Conservation (phyloP, 2,888 invertebrate species). For the Melanchra persicariae region DNA sequence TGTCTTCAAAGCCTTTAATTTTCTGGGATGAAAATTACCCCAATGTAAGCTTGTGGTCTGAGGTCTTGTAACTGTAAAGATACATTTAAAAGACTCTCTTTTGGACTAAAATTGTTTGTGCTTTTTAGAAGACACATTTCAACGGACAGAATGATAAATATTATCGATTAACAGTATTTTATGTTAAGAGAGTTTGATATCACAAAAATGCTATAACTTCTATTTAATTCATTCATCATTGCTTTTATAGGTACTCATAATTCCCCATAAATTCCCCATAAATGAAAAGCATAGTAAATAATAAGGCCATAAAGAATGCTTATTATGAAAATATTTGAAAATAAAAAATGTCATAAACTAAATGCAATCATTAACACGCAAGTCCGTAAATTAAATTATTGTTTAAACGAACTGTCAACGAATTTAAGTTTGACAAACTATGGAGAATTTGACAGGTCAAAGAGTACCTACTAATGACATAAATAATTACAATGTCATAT, state of each 20-base stretch:
- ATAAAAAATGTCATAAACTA: constrained; percentile 49
- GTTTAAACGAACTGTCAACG: constrained; percentile 10
- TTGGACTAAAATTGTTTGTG: no score
- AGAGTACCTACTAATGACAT: constrained; percentile 5
- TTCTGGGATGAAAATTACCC: not conserved
- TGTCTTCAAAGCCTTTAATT: not conserved
- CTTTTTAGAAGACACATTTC: not conserved
- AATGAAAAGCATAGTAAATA: constrained; percentile 7
- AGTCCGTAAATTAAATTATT: constrained; percentile 10
- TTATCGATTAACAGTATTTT: no score
- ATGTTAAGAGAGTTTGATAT: no score
- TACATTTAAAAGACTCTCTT: not conserved
- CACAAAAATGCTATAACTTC: no score
- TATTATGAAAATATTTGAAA: constrained; percentile 41
- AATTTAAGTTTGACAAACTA: constrained; percentile 19
- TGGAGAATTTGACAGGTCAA: not conserved
- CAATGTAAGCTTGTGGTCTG: not conserved
- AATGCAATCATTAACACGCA: constrained; percentile 57
- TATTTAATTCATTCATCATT: not conserved
- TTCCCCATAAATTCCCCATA: not conserved
- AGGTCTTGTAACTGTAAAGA: not conserved
- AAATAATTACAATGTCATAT: constrained; percentile 11
- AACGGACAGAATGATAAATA: not conserved
- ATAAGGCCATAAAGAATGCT: constrained; percentile 24
- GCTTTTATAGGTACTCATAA: not conserved